Evolutionary conservation across 2,113 vertebrate species (phyloP).

Genomic region (Lepidothrix coronata): DNA sequence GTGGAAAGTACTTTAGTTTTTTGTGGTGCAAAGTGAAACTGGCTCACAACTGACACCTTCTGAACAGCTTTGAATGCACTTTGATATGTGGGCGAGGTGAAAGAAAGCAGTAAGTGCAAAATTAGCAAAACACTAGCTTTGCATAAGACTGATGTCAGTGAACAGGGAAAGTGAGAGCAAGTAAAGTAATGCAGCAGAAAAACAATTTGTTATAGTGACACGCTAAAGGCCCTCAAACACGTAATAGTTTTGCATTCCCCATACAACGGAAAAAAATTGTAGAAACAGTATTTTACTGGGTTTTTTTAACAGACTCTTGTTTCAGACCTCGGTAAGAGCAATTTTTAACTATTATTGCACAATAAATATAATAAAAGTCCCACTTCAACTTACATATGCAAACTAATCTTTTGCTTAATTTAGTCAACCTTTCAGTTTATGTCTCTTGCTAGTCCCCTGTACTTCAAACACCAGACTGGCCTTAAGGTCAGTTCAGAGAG

Average conservation of each 20-base stretch:
- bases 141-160: slow-evolving; percentile 15
- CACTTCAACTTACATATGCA: background rate
- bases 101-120: slow-evolving; percentile 32
- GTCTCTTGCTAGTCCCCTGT: background rate
- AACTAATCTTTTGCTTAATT: slow-evolving; percentile 19
- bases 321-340: background rate
- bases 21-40: slow-evolving; percentile 33
- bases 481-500: background rate
- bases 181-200: slow-evolving; percentile 3
- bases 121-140: slow-evolving; percentile 39
- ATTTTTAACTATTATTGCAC: background rate
- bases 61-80: background rate
- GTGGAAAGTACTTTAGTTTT: slow-evolving; percentile 1
- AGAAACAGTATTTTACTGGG: background rate
- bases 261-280: background rate
- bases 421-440: background rate
- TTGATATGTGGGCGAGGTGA: background rate
- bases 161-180: slow-evolving; percentile 9
- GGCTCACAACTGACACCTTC: slow-evolving; percentile 14
- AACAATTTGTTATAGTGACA: background rate
- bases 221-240: background rate
- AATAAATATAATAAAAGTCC: background rate
- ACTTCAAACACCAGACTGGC: background rate
- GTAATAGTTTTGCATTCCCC: background rate
- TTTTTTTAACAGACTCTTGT: background rate